Evolutionary conservation across 2,797 vertebrate genomes (phyloP), one percentile per base, ranked within the genome.

Genomic region (Podarcis lilfordi): DNA sequence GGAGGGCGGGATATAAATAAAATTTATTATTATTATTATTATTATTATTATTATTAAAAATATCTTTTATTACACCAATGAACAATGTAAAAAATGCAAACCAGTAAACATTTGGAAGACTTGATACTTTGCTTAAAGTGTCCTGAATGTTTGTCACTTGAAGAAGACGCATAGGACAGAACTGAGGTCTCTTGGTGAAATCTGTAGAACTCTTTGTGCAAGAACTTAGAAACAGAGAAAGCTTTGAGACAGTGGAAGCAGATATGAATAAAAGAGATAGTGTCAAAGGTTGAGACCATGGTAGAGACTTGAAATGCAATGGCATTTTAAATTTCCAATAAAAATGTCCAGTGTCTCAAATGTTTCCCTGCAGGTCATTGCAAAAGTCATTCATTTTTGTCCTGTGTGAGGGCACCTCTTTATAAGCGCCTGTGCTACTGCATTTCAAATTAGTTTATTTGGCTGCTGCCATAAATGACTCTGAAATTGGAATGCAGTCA

Each of bases 401-500:
- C 87, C 25, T 27, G 50, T 82, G 32, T 85, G 66, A 81, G 79
- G 59, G 40, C 37, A 80, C 78, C 40, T 89, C 84, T 86, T 82
- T 76, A 55, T 76, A 81, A 81, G 77, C n/a, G 68, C 50, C 43
- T 69, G 27, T n/a, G 59, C 8, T 32, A 40, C 59, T 89, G 84
- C 69, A 85, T 89, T 89, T 86, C 78, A 81, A 75, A 85, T 76
- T 86, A 89, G 61, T 74, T 85, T 89, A 89, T 86, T 85, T 89
- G 71, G 43, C 71, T 85, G 78, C 37, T 82, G 59, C 71, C 61
- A 68, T 89, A 86, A 89, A 89, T 89, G 83, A 86, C 61, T 89
- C 88, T 89, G 80, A 89, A 89, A 89, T 86, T 86, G 84, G 80
- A 86, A 77, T 82, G 80, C 88, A 89, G 80, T 83, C 84, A 89